Evolutionary conservation across 2,888 invertebrate species (phyloP).

Genomic region (Megamerina dolium): DNA sequence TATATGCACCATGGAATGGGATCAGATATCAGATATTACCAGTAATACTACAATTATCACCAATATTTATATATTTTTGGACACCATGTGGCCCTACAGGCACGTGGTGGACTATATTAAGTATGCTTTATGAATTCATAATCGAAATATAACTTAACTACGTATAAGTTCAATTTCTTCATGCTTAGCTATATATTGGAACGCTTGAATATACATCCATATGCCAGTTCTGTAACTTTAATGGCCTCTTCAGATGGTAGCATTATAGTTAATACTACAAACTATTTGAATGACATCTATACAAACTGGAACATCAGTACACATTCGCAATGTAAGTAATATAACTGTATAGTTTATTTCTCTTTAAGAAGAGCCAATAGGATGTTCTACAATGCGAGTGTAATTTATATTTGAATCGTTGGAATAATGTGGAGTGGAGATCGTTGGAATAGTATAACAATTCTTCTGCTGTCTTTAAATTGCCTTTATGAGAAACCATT

Average conservation of each 20-base stretch:
- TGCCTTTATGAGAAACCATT: too few relatives aligned
- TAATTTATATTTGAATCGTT: too few relatives aligned
- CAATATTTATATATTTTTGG: conserved; percentile 64
- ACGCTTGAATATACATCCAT: conserved; percentile 60
- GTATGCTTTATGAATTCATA: conserved; percentile 42
- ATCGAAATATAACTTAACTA: background rate
- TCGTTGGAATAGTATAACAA: too few relatives aligned
- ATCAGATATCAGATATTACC: conserved; percentile 6
- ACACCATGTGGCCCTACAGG: conserved; percentile 60
- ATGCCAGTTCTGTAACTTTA: conserved; percentile 63
- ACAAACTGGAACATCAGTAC: conserved; percentile 55
- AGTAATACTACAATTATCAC: conserved; percentile 47
- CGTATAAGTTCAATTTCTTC: background rate
- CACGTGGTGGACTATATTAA: conserved; percentile 59
- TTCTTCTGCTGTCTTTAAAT: too few relatives aligned
- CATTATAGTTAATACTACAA: conserved; percentile 58
- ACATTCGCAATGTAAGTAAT: conserved; percentile 49
- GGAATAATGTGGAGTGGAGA: too few relatives aligned
- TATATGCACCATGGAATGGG: too few relatives aligned
- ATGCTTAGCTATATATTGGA: conserved; percentile 53
- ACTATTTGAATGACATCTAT: conserved; percentile 59
- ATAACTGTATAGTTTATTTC: background rate
- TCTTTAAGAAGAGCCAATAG: too few relatives aligned
- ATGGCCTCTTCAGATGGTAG: conserved; percentile 60
- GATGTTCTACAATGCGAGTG: too few relatives aligned